Base-by-base conservation (phyloP, 2,888 invertebrate species). In the Brachypterus glaber region DNA sequence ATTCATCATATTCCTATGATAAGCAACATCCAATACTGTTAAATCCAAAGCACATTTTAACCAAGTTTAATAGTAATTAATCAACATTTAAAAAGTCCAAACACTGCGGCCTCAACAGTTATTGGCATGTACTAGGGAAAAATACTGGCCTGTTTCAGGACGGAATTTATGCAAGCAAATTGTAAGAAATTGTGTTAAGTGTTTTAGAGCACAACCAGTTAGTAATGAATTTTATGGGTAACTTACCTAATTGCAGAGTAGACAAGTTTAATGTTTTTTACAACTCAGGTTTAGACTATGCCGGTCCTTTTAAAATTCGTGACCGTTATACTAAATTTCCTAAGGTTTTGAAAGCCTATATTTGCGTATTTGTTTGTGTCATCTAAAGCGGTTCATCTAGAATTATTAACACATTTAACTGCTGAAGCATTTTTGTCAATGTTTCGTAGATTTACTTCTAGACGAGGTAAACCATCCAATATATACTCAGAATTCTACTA, bases 71-170 rank as follows among this genome's bases (percentile, higher is more conserved):
- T n/a, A n/a, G 41, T 50, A 27, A 31, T 48, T 15, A 29, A 17
- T 34, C 3, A 40, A 16, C 43, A 41, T 29, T 49, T 47, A 30
- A 32, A 30, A 14, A 14, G 37, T 5, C 24, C 45, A 17, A 14
- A n/a, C n/a, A n/a, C n/a, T n/a, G n/a, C n/a, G n/a, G n/a, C n/a
- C n/a, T 25, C 38, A 41, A 39, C 9, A 17, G 3, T 34, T 47
- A 18, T 17, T 51, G 31, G 35, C 18, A 39, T 38, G 45, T 7
- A 18, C 47, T 9, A n/a, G 49, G 11, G 35, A 46, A 40, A 34
- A 31, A 29, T 54, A 49, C 39, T 57, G 54, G 58, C 44, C 44
- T 2, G 37, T 54, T 7, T 40, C 45, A 5, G 49, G 47, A 3
- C 33, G 48, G n/a, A 53, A 41, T 33, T 15, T 38, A n/a, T 41